Percentiles rank a stretch among this genome's conserved stretches.
These are phyloP conservation scores for Malachius bipustulatus DNA, from an alignment of 2,888 invertebrate genomes.

Conservation along the genomic window DNA sequence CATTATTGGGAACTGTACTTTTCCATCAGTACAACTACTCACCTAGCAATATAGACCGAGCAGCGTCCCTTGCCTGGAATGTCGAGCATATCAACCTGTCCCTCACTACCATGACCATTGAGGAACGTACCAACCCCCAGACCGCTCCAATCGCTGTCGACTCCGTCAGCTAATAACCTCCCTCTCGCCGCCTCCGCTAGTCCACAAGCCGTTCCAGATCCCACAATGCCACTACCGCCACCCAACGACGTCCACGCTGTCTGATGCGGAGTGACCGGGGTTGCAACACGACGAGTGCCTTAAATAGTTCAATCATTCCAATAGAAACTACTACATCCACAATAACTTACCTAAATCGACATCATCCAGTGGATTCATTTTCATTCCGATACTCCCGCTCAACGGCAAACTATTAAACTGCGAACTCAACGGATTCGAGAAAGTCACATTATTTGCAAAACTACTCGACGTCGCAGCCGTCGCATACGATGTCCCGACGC, in stretches of 20 bases:
- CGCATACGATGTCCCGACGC: constrained; percentile 38
- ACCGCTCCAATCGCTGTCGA: constrained; percentile 35
- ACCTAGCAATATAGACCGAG: constrained; percentile 82
- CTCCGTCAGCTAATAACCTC: constrained; percentile 33
- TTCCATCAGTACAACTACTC: too few species aligned
- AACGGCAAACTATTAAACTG: constrained; percentile 43
- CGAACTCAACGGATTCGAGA: constrained; percentile 52
- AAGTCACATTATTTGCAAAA: constrained; percentile 41
- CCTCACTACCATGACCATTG: constrained; percentile 41
- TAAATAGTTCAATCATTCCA: too few species aligned
- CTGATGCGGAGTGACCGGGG: constrained; percentile 35
- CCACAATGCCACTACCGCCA: constrained; percentile 31
- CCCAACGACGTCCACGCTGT: constrained; percentile 27
- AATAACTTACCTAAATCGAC: constrained; percentile 50
- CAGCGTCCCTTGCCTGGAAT: constrained; percentile 89
- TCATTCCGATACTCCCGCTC: constrained; percentile 41
- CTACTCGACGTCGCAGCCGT: constrained; percentile 34
- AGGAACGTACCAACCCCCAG: constrained; percentile 26
- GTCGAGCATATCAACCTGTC: constrained; percentile 82
- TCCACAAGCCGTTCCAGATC: constrained; percentile 18
- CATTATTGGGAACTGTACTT: constrained; percentile 1
- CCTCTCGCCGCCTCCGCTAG: constrained; percentile 23
- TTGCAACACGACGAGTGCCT: constrained; percentile 32
- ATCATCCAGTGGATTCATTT: constrained; percentile 61
- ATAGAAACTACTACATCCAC: too few species aligned